These are phyloP conservation scores for Himalopsyche tibetana DNA, from an alignment of 2,888 invertebrate species.

Conservation along the genomic window DNA sequence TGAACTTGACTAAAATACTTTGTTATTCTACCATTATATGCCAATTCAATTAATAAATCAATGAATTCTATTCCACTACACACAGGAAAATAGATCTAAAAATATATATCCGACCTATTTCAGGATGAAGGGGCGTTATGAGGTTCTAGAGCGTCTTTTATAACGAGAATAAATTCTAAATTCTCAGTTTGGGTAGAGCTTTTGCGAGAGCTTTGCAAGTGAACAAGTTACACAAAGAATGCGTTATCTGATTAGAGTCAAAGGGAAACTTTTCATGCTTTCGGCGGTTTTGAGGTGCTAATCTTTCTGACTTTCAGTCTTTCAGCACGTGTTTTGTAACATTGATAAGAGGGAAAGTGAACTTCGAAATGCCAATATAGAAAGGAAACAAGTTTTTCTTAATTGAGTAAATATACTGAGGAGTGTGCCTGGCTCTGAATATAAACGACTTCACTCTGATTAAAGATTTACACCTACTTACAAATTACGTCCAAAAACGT, in stretches of 20 bases:
- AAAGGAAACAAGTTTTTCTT: slow-evolving; percentile 57
- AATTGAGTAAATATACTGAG: slow-evolving; percentile 52
- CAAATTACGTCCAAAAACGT: slow-evolving; percentile 5
- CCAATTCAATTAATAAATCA: no score
- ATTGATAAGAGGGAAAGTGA: slow-evolving; percentile 41
- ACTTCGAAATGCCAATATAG: slow-evolving; percentile 58
- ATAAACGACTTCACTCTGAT: slow-evolving; percentile 31
- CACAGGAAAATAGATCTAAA: no score
- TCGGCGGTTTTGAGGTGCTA: slow-evolving; percentile 47
- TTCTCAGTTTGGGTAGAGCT: neutral
- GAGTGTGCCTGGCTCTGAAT: neutral
- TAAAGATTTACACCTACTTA: slow-evolving; percentile 35
- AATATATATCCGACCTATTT: neutral
- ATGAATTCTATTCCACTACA: no score
- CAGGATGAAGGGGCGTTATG: neutral
- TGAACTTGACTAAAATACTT: no score
- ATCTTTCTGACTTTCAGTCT: slow-evolving; percentile 50
- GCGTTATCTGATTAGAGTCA: slow-evolving; percentile 55
- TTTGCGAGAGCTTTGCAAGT: slow-evolving; percentile 45
- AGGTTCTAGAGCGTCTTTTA: neutral
- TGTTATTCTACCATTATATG: no score
- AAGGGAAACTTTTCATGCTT: slow-evolving; percentile 52
- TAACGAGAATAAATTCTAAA: slow-evolving; percentile 31
- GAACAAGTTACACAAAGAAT: slow-evolving; percentile 50
- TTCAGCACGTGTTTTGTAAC: slow-evolving; percentile 48